Base-by-base conservation (phyloP, 2,113 vertebrate genomes). In the Myotis lucifugus region DNA sequence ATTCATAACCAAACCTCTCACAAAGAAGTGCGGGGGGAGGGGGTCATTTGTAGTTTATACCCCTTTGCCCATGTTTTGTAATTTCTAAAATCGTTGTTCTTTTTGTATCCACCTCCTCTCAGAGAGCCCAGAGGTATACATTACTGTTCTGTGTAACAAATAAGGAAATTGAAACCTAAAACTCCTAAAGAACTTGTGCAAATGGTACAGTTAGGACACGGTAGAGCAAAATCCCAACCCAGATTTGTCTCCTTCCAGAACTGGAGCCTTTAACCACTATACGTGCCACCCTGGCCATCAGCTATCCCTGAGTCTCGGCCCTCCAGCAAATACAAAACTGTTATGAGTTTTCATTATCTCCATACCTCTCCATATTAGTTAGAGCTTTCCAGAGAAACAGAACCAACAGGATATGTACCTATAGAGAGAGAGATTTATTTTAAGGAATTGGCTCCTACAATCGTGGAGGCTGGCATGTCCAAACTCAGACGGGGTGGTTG, bases 341-440 rank as follows among this genome's bases (percentile, higher is more conserved):
- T 42, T 59, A 13, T 52, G 52, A 83, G 18, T 6, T 37, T 32
- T 84, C 86, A 23, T 61, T 59, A 37, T 78, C 87, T 90, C 56
- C 18, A 4, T 73, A n/a, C 29, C 11, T 78, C 42, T 66, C 13
- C 4, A 23, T 85, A 61, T 86, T 29, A 64, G 23, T 32, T 61
- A 94, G 29, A 18, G 32, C n/a, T 37, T n/a, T 88, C 25, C 37
- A 87, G 52, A 76, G 81, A 90, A 96, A 83, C 5, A 83, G 42
- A 85, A 40, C 15, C 37, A 56, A 23, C 8, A 32, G 27, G 5
- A 66, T 40, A 19, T 34, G 1, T 50, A 25, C 23, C 9, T 9
- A 27, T 10, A 10, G 8, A 69, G 12, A 50, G 4, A 84, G 19
- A 67, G 29, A 59, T 67, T 67, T 72, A 40, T 84, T 78, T 42